Evolutionary conservation across 2,888 invertebrate genomes (phyloP).

Genomic region (Helicoverpa assulta): DNA sequence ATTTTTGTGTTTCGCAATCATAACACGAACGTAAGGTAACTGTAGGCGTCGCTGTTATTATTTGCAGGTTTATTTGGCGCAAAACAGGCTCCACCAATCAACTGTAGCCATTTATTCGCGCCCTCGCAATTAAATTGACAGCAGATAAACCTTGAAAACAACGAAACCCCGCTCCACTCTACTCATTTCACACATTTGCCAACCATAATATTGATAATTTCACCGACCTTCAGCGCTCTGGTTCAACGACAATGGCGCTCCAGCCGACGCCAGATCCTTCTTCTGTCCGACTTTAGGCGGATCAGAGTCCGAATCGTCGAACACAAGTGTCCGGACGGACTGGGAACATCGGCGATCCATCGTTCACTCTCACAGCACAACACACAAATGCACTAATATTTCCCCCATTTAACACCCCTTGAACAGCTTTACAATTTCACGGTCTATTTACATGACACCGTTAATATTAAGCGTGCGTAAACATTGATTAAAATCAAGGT

Average conservation of each 20-base stretch:
- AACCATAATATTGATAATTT: slow-evolving; percentile 63
- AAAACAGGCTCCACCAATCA: slow-evolving; percentile 52
- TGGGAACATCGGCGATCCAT: slow-evolving; percentile 91
- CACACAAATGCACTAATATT: slow-evolving; percentile 82
- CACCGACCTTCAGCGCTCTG: slow-evolving; percentile 86
- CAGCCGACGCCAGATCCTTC: slow-evolving; percentile 80
- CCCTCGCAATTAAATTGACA: slow-evolving; percentile 78
- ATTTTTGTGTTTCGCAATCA: slow-evolving; percentile 55
- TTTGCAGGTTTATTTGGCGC: slow-evolving; percentile 46
- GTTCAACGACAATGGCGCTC: slow-evolving; percentile 81
- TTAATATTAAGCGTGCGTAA: slow-evolving; percentile 52
- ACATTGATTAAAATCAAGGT: slow-evolving; percentile 62
- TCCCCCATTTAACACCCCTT: slow-evolving; percentile 83
- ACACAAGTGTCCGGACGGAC: slow-evolving; percentile 94
- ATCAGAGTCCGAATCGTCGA: slow-evolving; percentile 93
- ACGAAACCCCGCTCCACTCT: slow-evolving; percentile 63
- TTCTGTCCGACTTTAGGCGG: slow-evolving; percentile 82
- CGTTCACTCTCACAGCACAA: slow-evolving; percentile 82
- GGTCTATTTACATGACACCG: slow-evolving; percentile 71
- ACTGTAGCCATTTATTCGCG: slow-evolving; percentile 70
- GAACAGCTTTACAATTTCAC: slow-evolving; percentile 63
- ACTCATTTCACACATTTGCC: slow-evolving; percentile 67
- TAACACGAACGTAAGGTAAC: slow-evolving; percentile 35
- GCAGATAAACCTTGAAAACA: slow-evolving; percentile 84
- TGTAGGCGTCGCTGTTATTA: slow-evolving; percentile 38